Percentiles rank a stretch among this genome's conserved stretches.
phyloP scores from a whole-genome alignment of 2,888 invertebrate species.

The Rotaria macrura region DNA sequence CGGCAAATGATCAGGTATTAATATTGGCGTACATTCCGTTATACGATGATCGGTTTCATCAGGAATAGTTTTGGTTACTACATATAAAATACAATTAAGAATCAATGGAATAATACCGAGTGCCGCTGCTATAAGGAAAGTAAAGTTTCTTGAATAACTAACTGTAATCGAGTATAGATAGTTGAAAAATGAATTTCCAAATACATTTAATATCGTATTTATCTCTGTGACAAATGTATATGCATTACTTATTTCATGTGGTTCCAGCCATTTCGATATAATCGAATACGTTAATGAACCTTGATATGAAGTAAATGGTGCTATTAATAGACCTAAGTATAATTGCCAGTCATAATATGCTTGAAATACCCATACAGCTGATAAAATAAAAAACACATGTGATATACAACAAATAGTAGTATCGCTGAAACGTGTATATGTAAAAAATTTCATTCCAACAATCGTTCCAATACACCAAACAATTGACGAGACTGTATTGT shows the following conservation, averaged over 20 bases:
- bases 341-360: background rate
- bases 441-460: background rate
- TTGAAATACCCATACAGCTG: background rate
- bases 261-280: background rate
- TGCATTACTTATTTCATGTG: background rate
- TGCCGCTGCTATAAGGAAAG: background rate
- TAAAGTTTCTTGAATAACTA: background rate
- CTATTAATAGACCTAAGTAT: background rate
- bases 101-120: background rate
- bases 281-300: background rate
- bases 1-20: background rate
- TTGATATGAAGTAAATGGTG: conserved; percentile 13
- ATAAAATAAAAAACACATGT: background rate
- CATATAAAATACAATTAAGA: background rate
- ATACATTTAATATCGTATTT: conserved; percentile 5
- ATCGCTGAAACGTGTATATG: background rate
- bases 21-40: background rate
- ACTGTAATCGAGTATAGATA: conserved; percentile 10
- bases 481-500: background rate
- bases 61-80: background rate
- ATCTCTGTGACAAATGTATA: conserved; percentile 4
- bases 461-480: background rate
- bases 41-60: background rate
- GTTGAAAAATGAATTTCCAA: conserved; percentile 20
- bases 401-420: background rate